Base-by-base conservation (phyloP, 2,797 vertebrate species). In the Hephaestus fuliginosus region DNA sequence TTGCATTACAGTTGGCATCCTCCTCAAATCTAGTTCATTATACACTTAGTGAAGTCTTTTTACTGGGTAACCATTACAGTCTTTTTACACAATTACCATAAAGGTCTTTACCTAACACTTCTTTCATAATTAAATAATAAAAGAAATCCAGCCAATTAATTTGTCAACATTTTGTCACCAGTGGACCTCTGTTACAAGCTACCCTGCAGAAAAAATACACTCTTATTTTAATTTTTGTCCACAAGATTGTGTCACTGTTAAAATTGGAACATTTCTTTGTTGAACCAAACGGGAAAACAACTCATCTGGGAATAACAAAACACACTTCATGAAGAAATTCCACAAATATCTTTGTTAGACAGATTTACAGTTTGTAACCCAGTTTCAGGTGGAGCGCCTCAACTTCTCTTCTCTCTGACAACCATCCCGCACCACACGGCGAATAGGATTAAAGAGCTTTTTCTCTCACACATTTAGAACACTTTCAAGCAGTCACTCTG, bases 401-500 rank as follows among this genome's bases (percentile, higher is more conserved):
- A 65, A 6, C 71, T 55, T 5, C 74, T 71, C 44, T 44, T 71
- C 44, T 44, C 30, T 44, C 17, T 69, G 52, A 63, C 55, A 77
- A 39, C 33, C 41, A 18, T 63, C 28, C 41, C 2, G 17, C 48
- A 9, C 44, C 43, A 57, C 68, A 61, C 25, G 65, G 53, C 6
- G 0, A 53, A 52, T 49, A 4, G 22, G 72, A 70, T 70, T 81
- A 66, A 66, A 78, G n/a, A 3, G 25, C 30, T 51, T 66, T 49
- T 74, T 74, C 61, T 30, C 68, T 78, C 41, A 30, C 53, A 43
- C 61, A 70, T 83, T 84, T 74, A 77, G 63, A 87, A 74, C 33
- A 33, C 58, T 83, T 76, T 85, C 7, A 71, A 67, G 44, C 30
- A 57, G 62, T 69, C 65, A 18, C 53, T 68, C 66, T 74, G 58